Evolutionary conservation across 2,113 vertebrate species (phyloP).

Genomic region (Mormoops blainvillei): DNA sequence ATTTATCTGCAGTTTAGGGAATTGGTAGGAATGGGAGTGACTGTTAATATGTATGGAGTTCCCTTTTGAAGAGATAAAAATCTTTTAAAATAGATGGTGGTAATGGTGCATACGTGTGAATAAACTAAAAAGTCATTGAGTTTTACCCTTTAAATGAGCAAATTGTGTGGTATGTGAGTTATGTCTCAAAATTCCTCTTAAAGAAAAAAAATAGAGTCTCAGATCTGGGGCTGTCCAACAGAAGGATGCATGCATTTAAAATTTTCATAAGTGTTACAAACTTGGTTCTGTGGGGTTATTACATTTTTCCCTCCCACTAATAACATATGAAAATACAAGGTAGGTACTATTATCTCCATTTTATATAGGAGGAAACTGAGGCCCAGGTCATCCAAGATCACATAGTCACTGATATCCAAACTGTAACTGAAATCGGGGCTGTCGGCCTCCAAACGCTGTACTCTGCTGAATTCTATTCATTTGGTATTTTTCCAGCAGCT

Average conservation of each 20-base stretch:
- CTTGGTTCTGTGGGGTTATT: background rate
- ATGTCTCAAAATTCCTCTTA: background rate
- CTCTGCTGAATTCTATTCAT: background rate
- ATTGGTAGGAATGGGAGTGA: background rate
- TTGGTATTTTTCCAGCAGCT: background rate
- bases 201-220: background rate
- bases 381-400: background rate
- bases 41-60: background rate
- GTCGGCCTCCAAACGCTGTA: background rate
- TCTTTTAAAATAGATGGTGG: conserved; percentile 2
- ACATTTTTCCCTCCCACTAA: background rate
- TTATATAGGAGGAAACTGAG: too few species aligned
- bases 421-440: background rate
- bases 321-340: background rate
- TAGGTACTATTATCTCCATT: background rate
- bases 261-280: background rate
- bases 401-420: background rate
- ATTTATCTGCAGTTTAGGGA: background rate
- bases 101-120: background rate
- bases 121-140: background rate
- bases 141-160: background rate
- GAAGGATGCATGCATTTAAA: background rate
- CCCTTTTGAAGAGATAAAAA: background rate
- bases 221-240: background rate
- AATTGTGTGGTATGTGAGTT: background rate